Percentiles rank a stretch among this genome's conserved stretches.
These are phyloP conservation scores for Erebia epiphron DNA, from an alignment of 2,888 invertebrate species.

Conservation along the genomic window DNA sequence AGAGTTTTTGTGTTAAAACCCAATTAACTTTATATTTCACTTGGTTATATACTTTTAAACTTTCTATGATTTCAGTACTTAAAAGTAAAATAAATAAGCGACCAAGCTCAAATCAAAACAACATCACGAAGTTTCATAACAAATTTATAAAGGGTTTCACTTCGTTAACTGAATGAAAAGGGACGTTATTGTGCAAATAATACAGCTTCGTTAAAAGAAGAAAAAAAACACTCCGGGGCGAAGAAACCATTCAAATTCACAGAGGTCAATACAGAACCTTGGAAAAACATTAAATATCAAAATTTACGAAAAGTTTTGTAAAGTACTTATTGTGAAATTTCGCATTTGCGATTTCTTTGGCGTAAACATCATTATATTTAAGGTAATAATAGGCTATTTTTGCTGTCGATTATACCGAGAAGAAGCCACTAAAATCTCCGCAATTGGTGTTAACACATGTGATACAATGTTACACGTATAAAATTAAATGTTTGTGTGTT, in stretches of 20 bases:
- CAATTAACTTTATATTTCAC: background rate
- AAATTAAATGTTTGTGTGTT: too few relatives aligned
- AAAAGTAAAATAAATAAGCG: background rate
- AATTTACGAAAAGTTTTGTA: background rate
- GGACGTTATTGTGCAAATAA: conserved; percentile 1
- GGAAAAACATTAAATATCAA: background rate
- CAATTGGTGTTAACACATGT: background rate
- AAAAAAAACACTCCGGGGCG: background rate
- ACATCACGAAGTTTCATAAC: conserved; percentile 3
- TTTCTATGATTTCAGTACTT: background rate
- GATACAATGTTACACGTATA: too few relatives aligned
- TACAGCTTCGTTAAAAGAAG: background rate
- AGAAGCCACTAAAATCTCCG: background rate
- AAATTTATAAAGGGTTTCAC: background rate
- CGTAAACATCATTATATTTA: background rate
- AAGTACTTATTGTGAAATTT: background rate
- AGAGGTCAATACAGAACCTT: background rate
- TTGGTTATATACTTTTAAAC: background rate
- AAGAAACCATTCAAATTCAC: conserved; percentile 13
- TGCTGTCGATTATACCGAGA: background rate
- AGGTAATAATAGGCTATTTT: background rate
- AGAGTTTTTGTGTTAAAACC: too few relatives aligned
- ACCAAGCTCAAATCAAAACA: background rate
- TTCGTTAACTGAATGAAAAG: background rate
- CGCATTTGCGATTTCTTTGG: background rate